Base-by-base conservation (phyloP, 2,113 vertebrate genomes). In the Mohoua ochrocephala region DNA sequence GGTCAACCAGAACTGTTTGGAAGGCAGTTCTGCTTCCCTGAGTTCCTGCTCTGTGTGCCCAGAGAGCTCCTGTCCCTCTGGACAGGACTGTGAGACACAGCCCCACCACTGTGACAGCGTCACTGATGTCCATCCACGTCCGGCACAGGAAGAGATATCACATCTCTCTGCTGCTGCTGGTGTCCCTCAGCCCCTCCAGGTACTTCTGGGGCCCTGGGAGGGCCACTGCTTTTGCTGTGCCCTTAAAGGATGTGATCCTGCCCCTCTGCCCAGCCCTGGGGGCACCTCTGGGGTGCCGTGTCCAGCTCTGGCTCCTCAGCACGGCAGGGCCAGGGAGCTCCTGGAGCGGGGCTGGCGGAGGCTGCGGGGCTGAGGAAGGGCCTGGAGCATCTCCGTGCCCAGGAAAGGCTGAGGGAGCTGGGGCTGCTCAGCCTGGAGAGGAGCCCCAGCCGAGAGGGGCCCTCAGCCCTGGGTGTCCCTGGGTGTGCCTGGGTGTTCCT, bases 101-200 rank as follows among this genome's bases (percentile, higher is more conserved):
- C 33, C 20, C 61, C 47, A 17, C 15, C 31, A 24, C 35, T 45
- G 12, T 2, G 16, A 4, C 44, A 50, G 60, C 44, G 8, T 15
- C 56, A 5, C 4, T 26, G 41, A 1, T 1, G 4, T 68, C n/a
- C 42, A 44, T 16, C 57, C 0, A 0, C 54, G 57, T 31, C 37
- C 21, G 7, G 30, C 56, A 57, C 1, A 4, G 47, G 52, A 77
- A 54, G 28, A n/a, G 53, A 8, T n/a, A n/a, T n/a, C n/a, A n/a
- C 41, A 22, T 26, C 30, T 44, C 61, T 50, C 67, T 71, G 83
- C 41, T 56, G 91, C 11, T 84, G 64, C 39, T 31, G 5, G 4
- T 53, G 21, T 17, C 53, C 18, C 6, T 11, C 67, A 50, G 39
- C 27, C 31, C 11, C 30, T 24, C 6, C 6, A 7, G 13, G 8